phyloP scores from a whole-genome alignment of 2,797 vertebrate genomes.

The Eupleurogrammus muticus region DNA sequence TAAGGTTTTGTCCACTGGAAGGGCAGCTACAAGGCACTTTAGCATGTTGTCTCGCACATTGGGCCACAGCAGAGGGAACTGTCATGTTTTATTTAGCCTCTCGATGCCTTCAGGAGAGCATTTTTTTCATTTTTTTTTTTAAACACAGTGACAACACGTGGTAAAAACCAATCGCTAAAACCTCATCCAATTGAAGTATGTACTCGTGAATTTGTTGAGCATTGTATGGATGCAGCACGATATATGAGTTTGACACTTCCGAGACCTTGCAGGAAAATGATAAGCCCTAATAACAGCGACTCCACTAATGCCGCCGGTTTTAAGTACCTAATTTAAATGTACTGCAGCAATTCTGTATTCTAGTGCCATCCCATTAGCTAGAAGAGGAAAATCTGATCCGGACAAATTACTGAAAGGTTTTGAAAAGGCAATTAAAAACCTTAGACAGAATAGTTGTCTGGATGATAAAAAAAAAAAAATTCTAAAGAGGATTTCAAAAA shows the following conservation, averaged over 20 bases:
- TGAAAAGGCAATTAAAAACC: constrained; percentile 56
- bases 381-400: constrained; percentile 43
- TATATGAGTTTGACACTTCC: constrained; percentile 20
- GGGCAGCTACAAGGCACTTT: too few relatives aligned
- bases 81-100: too few relatives aligned
- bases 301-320: constrained; percentile 39
- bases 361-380: constrained; percentile 20
- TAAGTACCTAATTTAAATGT: constrained; percentile 43
- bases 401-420: constrained; percentile 46
- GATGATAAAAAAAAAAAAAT: constrained; percentile 62
- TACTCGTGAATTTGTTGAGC: not conserved
- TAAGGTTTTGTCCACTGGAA: too few relatives aligned
- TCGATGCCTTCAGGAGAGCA: too few relatives aligned
- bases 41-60: too few relatives aligned
- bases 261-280: constrained; percentile 14
- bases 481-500: constrained; percentile 43
- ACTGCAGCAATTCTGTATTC: constrained; percentile 30
- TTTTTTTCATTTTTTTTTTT: too few relatives aligned
- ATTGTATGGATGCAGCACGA: not conserved
- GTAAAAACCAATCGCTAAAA: not conserved
- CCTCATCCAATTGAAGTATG: constrained; percentile 11
- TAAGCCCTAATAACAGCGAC: constrained; percentile 30
- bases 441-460: constrained; percentile 35
- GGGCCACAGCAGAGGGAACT: too few relatives aligned
- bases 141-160: not conserved